Base-by-base conservation (phyloP, 2,797 vertebrate species). In the Gadopsis marmoratus region DNA sequence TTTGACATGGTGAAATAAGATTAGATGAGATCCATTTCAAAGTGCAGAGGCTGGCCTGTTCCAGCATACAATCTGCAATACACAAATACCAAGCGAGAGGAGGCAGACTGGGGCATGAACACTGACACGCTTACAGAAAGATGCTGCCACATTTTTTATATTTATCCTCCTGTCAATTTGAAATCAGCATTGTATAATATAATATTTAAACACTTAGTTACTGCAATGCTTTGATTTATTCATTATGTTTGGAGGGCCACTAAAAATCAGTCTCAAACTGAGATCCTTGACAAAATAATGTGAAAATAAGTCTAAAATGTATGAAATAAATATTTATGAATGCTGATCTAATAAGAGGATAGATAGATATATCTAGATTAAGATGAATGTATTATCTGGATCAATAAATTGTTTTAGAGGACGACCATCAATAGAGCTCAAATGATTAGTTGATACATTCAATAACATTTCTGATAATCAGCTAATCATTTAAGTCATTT, bases 1-100 rank as follows among this genome's bases (percentile, higher is more conserved):
- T 95, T 94, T 94, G 93, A 95, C 94, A 94, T 87, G 89, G 87
- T 92, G 91, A 94, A 95, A 95, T 94, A 91, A 94, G 94, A 95
- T 95, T 94, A 95, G 92, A 95, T 91, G 92, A 91, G 93, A 95
- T 92, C 90, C 89, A 86, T 94, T 94, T 93, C 87, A 89, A 92
- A 92, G 89, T 86, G 83, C 79, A 75, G 85, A 79, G 90, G 90
- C 91, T 81, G 89, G 82, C 75, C 82, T 86, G n/a, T 59, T 64
- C 76, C 80, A 41, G 81, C 71, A 77, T 47, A 76, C 84, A 73
- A 73, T 37, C 79, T 81, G 71, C 78, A 84, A 78, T 69, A 79
- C 66, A 83, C 85, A 85, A 88, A 92, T 41, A 83, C 53, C 21
- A 73, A 86, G 86, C 85, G 21, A 66, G 76, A 85, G 86, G 73